These are phyloP conservation scores for Subanguina moxae DNA, from an alignment of 1,140 invertebrate species.

Conservation along the genomic window DNA sequence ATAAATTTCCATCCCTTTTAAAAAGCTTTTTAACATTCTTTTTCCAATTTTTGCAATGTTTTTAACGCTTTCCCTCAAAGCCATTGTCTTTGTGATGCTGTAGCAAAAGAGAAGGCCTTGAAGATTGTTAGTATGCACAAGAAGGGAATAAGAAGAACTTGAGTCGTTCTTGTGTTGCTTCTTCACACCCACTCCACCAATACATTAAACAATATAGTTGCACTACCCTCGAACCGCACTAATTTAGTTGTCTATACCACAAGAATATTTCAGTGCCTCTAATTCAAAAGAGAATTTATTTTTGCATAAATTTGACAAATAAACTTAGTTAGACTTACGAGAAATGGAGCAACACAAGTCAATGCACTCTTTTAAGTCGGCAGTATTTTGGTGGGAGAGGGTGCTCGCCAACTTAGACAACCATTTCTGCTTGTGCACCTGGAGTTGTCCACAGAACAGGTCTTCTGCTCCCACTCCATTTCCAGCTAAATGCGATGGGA, in stretches of 20 bases:
- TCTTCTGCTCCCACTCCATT: conserved; percentile 7
- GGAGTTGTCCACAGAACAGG: conserved; percentile 14
- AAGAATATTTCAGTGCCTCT: background rate
- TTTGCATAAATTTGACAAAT: conserved; percentile 2
- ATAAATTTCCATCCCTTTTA: too few relatives aligned
- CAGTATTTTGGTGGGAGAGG: conserved; percentile 2
- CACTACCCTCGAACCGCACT: too few relatives aligned
- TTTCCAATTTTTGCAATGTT: too few relatives aligned
- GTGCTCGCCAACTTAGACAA: conserved; percentile 1
- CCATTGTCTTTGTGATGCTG: background rate
- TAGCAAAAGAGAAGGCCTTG: background rate
- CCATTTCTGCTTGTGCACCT: conserved; percentile 17
- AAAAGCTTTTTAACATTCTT: too few relatives aligned
- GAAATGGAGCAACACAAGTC: conserved; percentile 10
- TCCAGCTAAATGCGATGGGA: too few relatives aligned
- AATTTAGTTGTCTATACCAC: too few relatives aligned
- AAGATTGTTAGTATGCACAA: background rate
- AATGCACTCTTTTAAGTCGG: conserved; percentile 18
- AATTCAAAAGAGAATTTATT: background rate
- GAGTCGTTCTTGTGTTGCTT: background rate
- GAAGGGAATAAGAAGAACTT: background rate
- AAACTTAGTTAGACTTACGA: conserved; percentile 7
- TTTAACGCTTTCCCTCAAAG: background rate
- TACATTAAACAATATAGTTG: too few relatives aligned
- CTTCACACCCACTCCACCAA: too few relatives aligned